These are phyloP conservation scores for Syngnathus scovelli DNA, from an alignment of 2,113 vertebrate genomes.

Conservation along the genomic window DNA sequence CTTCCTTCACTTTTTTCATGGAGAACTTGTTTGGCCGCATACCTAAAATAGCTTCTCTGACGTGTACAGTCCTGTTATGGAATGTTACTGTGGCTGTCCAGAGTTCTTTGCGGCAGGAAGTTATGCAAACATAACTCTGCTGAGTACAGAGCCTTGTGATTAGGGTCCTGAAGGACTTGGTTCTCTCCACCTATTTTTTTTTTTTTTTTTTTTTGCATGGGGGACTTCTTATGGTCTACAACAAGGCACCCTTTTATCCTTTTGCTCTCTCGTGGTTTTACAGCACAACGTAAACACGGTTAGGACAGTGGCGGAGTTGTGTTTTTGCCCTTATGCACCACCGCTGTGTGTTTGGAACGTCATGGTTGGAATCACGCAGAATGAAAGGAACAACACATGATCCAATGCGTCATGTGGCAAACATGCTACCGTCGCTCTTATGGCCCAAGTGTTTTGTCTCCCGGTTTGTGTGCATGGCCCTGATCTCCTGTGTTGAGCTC, in stretches of 20 bases:
- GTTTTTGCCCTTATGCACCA: neutral
- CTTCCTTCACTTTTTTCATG: constrained; percentile 64
- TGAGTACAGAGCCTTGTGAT: constrained; percentile 66
- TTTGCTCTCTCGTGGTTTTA: neutral
- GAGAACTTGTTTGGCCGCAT: constrained; percentile 77
- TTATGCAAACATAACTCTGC: constrained; percentile 70
- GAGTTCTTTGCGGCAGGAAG: constrained; percentile 69
- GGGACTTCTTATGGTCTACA: constrained; percentile 18
- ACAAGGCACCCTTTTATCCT: constrained; percentile 31
- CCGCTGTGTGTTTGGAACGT: neutral
- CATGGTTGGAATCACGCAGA: neutral
- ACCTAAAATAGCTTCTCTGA: constrained; percentile 81
- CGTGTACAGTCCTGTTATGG: constrained; percentile 78
- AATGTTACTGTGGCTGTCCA: constrained; percentile 75
- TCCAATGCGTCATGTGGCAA: neutral
- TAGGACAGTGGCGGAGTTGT: neutral
- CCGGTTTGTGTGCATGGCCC: constrained; percentile 17
- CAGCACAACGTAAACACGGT: neutral
- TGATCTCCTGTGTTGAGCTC: constrained; percentile 38
- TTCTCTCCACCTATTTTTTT: constrained; percentile 34
- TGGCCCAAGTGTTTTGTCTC: constrained; percentile 16
- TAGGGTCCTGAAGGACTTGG: constrained; percentile 59
- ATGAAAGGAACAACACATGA: neutral
- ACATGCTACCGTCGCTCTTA: neutral
- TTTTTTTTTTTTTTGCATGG: constrained; percentile 18